These are phyloP conservation scores for Aradophagus sp. DNA, from an alignment of 1,140 invertebrate genomes.

Conservation along the genomic window DNA sequence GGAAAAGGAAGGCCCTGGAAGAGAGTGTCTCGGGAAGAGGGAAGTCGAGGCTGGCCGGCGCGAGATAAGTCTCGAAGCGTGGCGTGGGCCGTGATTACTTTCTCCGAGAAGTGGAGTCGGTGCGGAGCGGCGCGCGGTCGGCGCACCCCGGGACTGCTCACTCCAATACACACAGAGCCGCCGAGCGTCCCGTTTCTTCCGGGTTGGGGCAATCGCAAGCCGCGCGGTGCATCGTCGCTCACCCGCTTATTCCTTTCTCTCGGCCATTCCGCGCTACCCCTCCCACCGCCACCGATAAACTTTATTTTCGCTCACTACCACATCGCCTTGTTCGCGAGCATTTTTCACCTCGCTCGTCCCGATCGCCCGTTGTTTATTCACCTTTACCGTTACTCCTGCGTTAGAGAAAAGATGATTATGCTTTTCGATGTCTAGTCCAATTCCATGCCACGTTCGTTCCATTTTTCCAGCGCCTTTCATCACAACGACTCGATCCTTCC, in stretches of 20 bases:
- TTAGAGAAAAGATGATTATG: conserved; percentile 8
- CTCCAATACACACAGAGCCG: conserved; percentile 57
- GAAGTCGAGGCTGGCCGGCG: conserved; percentile 48
- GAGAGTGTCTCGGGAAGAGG: conserved; percentile 40
- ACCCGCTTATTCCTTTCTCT: conserved; percentile 56
- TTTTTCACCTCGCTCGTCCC: conserved; percentile 13
- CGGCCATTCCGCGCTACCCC: conserved; percentile 35
- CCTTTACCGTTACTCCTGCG: conserved; percentile 26
- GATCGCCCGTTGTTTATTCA: conserved; percentile 31
- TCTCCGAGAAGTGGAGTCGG: conserved; percentile 60
- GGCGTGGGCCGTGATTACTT: conserved; percentile 67
- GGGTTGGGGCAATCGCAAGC: conserved; percentile 59
- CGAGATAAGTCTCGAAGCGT: conserved; percentile 59
- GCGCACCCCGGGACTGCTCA: conserved; percentile 58
- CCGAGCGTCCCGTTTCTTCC: conserved; percentile 64
- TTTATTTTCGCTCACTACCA: conserved; percentile 44
- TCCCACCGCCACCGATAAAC: conserved; percentile 41
- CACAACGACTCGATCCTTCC: too few species aligned
- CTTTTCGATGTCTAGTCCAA: too few species aligned
- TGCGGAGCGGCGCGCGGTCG: conserved; percentile 60
- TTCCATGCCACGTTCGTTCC: background rate
- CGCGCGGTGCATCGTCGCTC: conserved; percentile 46
- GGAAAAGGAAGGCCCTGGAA: conserved; percentile 17
- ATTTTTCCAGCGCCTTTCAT: background rate
- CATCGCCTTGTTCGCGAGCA: conserved; percentile 31